Conservation (phyloP, 1,140 invertebrate genomes). For the Pogonognathellus flavescens region DNA sequence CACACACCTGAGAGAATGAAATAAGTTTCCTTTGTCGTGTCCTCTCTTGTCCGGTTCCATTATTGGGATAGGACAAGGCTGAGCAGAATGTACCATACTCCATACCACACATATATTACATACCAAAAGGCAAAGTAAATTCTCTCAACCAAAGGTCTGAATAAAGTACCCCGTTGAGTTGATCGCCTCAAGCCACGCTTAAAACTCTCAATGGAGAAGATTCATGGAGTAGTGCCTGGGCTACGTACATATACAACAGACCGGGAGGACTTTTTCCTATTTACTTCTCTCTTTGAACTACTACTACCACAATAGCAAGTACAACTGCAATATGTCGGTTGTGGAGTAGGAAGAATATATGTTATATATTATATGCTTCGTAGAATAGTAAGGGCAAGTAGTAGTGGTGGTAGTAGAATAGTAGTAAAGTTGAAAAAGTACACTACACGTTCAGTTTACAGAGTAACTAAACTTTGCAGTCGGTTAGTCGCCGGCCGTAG, state of each 20-base stretch:
- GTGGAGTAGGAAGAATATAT: background rate
- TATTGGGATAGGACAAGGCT: slow-evolving; percentile 58
- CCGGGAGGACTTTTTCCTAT: slow-evolving; percentile 11
- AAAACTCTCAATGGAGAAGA: slow-evolving; percentile 59
- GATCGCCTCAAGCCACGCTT: slow-evolving; percentile 56
- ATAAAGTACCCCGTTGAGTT: slow-evolving; percentile 59
- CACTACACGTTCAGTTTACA: background rate
- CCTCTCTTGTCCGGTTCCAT: slow-evolving; percentile 14
- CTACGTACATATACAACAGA: background rate
- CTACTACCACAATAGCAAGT: background rate
- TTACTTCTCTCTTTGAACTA: slow-evolving; percentile 18
- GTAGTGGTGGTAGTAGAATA: background rate
- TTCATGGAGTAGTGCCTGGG: slow-evolving; percentile 26
- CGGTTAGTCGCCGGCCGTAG: slow-evolving; percentile 26
- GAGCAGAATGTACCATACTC: background rate
- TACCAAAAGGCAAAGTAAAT: slow-evolving; percentile 5
- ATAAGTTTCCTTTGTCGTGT: slow-evolving; percentile 4
- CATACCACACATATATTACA: slow-evolving; percentile 13
- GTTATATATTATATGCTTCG: background rate
- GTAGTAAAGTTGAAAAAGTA: slow-evolving; percentile 25
- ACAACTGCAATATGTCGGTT: slow-evolving; percentile 8
- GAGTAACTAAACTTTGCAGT: slow-evolving; percentile 38
- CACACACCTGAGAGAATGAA: slow-evolving; percentile 59
- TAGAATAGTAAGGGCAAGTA: background rate
- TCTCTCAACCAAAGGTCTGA: slow-evolving; percentile 29